Percentiles rank a stretch among this genome's conserved stretches.
These are phyloP conservation scores for Poecilia wingei DNA, from an alignment of 2,797 vertebrate genomes.

Conservation along the genomic window DNA sequence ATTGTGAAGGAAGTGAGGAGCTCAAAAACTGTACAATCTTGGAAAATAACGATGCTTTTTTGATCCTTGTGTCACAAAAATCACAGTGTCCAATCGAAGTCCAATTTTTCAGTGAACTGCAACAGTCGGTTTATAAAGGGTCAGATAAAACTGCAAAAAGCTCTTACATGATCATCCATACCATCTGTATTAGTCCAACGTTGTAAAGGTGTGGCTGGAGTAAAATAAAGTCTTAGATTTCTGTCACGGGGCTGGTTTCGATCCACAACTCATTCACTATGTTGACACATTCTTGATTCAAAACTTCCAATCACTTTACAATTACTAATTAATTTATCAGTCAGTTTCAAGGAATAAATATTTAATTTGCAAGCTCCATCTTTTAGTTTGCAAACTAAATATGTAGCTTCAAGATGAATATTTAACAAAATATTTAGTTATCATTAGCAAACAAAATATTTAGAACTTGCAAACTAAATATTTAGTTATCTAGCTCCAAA, in stretches of 20 bases:
- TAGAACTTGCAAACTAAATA: too few species aligned
- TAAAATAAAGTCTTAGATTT: conserved; percentile 3
- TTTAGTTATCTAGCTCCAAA: too few species aligned
- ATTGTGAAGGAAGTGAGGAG: conserved; percentile 1
- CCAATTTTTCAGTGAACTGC: conserved; percentile 25
- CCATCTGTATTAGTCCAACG: neutral
- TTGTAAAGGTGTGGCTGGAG: neutral
- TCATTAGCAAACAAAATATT: too few species aligned
- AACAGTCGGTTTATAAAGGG: neutral
- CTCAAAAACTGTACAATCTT: conserved; percentile 11
- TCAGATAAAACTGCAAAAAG: neutral
- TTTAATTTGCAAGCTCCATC: too few species aligned
- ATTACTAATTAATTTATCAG: neutral
- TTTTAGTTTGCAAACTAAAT: too few species aligned
- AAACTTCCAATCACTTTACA: conserved; percentile 67
- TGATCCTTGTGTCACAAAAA: conserved; percentile 1
- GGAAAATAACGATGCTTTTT: neutral
- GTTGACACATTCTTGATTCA: conserved; percentile 71
- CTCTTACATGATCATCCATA: neutral
- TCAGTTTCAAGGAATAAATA: too few species aligned
- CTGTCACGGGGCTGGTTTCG: conserved; percentile 50
- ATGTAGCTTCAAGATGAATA: too few species aligned
- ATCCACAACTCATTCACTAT: conserved; percentile 74
- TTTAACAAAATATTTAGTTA: too few species aligned
- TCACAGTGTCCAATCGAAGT: conserved; percentile 48